phyloP scores from a whole-genome alignment of 2,888 invertebrate genomes.

The Orthosia gothica region DNA sequence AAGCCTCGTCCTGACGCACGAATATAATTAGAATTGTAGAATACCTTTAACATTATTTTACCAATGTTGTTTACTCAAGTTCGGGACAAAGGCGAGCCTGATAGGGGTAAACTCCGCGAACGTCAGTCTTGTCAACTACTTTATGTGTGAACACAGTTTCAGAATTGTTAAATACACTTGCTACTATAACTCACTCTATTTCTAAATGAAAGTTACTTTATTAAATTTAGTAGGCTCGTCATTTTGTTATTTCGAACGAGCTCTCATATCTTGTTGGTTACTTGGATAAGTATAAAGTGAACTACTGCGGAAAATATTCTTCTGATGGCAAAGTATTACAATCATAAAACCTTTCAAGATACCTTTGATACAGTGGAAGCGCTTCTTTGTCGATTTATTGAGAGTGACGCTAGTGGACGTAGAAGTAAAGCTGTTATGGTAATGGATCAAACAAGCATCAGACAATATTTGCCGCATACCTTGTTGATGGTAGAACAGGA shows the following conservation, averaged over 20 bases:
- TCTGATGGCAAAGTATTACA: background rate
- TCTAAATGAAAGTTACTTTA: slow-evolving; percentile 48
- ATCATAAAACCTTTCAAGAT: background rate
- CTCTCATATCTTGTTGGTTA: too few relatives aligned
- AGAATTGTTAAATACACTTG: slow-evolving; percentile 56
- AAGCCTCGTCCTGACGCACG: slow-evolving; percentile 8
- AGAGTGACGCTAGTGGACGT: slow-evolving; percentile 12
- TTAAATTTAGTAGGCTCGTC: slow-evolving; percentile 14
- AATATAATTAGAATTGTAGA: slow-evolving; percentile 45
- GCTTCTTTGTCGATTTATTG: slow-evolving; percentile 15
- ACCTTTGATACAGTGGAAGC: background rate
- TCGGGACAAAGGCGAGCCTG: slow-evolving; percentile 52
- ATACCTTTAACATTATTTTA: slow-evolving; percentile 49
- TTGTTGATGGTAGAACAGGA: slow-evolving; percentile 19
- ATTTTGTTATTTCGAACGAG: slow-evolving; percentile 14
- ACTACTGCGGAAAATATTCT: background rate
- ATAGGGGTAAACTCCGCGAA: slow-evolving; percentile 52
- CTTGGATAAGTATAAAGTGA: too few relatives aligned
- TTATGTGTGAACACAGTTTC: slow-evolving; percentile 56
- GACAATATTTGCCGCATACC: slow-evolving; percentile 60
- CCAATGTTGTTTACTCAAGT: slow-evolving; percentile 50
- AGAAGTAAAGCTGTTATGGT: slow-evolving; percentile 50
- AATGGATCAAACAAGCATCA: slow-evolving; percentile 61
- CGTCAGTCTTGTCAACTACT: slow-evolving; percentile 60
- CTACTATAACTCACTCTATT: slow-evolving; percentile 28